Conservation (phyloP, 2,888 invertebrate species). For the Eupsilia transversa region DNA sequence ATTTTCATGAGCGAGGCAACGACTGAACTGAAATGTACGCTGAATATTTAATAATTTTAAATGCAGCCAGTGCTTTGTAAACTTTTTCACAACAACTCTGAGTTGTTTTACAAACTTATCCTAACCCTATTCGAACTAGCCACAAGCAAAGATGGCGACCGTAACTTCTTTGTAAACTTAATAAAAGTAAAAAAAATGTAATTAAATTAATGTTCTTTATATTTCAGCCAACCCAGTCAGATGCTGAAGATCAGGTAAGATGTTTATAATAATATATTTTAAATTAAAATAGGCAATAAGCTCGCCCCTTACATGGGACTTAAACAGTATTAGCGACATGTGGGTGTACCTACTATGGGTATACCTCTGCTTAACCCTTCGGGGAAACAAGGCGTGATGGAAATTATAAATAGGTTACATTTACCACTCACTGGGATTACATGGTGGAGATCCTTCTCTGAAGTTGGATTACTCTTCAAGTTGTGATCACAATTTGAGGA, state of each 20-base stretch:
- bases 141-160: not conserved
- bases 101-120: not conserved
- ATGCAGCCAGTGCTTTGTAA: too few relatives aligned
- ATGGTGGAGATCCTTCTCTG: not conserved
- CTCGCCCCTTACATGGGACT: too few relatives aligned
- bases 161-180: not conserved
- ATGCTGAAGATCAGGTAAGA: conserved; percentile 40
- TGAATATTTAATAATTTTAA: not conserved
- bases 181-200: too few relatives aligned
- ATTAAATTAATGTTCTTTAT: not conserved
- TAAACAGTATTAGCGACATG: too few relatives aligned
- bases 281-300: too few relatives aligned
- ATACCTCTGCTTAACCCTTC: too few relatives aligned
- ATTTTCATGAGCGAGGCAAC: not conserved
- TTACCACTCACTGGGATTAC: not conserved
- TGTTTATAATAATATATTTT: not conserved
- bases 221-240: conserved; percentile 31
- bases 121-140: not conserved
- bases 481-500: not conserved
- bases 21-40: not conserved
- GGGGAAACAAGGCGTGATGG: too few relatives aligned
- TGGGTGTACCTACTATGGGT: too few relatives aligned
- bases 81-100: not conserved
- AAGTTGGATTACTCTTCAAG: not conserved
- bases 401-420: not conserved